Evolutionary conservation across 2,888 invertebrate genomes (phyloP).

Genomic region (Empis stercorea): DNA sequence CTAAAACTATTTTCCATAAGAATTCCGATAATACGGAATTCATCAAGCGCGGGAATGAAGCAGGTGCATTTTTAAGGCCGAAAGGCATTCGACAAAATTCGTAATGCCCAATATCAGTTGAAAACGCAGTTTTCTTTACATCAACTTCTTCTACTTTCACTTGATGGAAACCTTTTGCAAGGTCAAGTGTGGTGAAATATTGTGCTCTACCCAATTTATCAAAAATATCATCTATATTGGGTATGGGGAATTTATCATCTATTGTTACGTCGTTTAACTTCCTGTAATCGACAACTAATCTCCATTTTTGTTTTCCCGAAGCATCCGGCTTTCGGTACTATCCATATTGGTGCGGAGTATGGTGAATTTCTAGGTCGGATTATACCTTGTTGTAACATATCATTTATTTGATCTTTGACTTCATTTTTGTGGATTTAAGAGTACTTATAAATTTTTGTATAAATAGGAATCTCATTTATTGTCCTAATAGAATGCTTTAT

Average conservation of each 20-base stretch:
- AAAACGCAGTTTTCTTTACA: too few species aligned
- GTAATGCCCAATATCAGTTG: too few species aligned
- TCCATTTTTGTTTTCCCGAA: too few species aligned
- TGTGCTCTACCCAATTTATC: slow-evolving; percentile 17
- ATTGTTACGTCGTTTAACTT: too few species aligned
- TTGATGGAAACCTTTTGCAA: slow-evolving; percentile 20
- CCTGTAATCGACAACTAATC: too few species aligned
- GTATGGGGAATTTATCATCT: slow-evolving; percentile 2
- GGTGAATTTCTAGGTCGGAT: slow-evolving; percentile 6
- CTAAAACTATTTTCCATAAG: slow-evolving; percentile 17
- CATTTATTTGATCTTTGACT: slow-evolving; percentile 16
- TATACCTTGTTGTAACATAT: slow-evolving; percentile 16
- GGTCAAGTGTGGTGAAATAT: slow-evolving; percentile 17
- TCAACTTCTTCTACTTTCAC: slow-evolving; percentile 12
- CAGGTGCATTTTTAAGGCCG: slow-evolving; percentile 10
- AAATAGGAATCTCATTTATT: slow-evolving; percentile 2
- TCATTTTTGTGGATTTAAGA: slow-evolving; percentile 9
- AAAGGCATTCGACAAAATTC: slow-evolving; percentile 9
- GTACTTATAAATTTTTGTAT: slow-evolving; percentile 9
- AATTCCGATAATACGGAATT: slow-evolving; percentile 17
- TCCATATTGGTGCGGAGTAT: slow-evolving; percentile 7
- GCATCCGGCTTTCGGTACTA: too few species aligned
- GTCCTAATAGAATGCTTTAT: slow-evolving; percentile 3
- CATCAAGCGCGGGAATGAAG: slow-evolving; percentile 11
- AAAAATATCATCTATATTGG: slow-evolving; percentile 9